These are phyloP conservation scores for Falco cherrug DNA, from an alignment of 2,797 vertebrate species.

Conservation along the genomic window DNA sequence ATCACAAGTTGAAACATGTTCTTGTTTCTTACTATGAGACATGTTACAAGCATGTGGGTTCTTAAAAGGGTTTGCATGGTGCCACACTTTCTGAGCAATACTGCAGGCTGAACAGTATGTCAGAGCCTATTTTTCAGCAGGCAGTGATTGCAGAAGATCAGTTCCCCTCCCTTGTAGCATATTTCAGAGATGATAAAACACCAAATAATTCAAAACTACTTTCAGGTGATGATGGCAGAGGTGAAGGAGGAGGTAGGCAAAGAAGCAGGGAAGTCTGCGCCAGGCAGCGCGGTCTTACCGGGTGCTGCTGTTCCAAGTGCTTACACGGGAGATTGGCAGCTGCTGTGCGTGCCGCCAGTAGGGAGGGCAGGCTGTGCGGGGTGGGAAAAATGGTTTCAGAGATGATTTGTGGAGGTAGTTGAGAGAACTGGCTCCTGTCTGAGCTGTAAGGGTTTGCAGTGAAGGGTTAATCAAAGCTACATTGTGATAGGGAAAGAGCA, in stretches of 20 bases:
- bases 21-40: not conserved
- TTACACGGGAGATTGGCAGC: not conserved
- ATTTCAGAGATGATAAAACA: not conserved
- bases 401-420: not conserved
- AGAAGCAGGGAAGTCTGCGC: not conserved
- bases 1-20: not conserved
- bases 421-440: not conserved
- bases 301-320: not conserved
- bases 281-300: rapidly evolving
- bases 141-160: not conserved
- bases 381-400: not conserved
- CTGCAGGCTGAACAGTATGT: not conserved
- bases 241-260: not conserved
- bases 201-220: not conserved
- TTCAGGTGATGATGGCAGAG: not conserved
- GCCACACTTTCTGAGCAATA: not conserved
- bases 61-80: not conserved
- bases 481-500: not conserved
- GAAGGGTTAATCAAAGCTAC: not conserved
- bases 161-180: not conserved
- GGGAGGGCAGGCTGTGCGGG: not conserved
- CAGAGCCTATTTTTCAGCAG: not conserved
- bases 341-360: not conserved
- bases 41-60: not conserved
- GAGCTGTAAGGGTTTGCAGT: not conserved